Conservation (phyloP, 2,888 invertebrate species). For the Heteromyza rotundicornis region DNA sequence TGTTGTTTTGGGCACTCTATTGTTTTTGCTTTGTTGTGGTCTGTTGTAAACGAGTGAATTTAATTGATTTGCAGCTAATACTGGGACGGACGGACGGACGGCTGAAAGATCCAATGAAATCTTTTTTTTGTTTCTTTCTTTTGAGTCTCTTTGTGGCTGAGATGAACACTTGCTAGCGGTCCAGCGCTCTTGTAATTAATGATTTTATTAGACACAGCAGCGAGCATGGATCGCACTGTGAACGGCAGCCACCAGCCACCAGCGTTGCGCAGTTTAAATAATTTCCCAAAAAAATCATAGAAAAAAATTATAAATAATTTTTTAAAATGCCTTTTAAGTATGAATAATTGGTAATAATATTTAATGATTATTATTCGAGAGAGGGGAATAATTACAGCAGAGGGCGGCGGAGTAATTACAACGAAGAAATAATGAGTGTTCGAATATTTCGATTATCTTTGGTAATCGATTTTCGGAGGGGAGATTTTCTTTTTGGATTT, state of each 20-base stretch:
- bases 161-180: too few relatives aligned
- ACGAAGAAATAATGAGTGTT: too few relatives aligned
- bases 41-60: conserved; percentile 51
- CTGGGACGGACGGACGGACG: conserved; percentile 42
- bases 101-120: not conserved
- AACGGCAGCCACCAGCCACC: conserved; percentile 24
- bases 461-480: too few relatives aligned
- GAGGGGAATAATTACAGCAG: too few relatives aligned
- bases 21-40: conserved; percentile 32
- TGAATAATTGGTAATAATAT: conserved; percentile 55
- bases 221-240: conserved; percentile 23
- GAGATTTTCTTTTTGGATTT: too few relatives aligned
- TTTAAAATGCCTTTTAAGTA: conserved; percentile 40
- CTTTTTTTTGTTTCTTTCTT: not conserved
- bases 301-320: conserved; percentile 3
- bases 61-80: conserved; percentile 55
- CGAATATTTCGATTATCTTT: too few relatives aligned
- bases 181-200: conserved; percentile 42
- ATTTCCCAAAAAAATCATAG: too few relatives aligned
- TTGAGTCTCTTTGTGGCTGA: not conserved
- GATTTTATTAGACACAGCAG: conserved; percentile 53
- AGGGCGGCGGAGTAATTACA: too few relatives aligned
- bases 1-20: conserved; percentile 11
- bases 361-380: too few relatives aligned
- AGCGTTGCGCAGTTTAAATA: conserved; percentile 16